phyloP scores from a whole-genome alignment of 2,888 invertebrate species.

The Saturnia japonica region DNA sequence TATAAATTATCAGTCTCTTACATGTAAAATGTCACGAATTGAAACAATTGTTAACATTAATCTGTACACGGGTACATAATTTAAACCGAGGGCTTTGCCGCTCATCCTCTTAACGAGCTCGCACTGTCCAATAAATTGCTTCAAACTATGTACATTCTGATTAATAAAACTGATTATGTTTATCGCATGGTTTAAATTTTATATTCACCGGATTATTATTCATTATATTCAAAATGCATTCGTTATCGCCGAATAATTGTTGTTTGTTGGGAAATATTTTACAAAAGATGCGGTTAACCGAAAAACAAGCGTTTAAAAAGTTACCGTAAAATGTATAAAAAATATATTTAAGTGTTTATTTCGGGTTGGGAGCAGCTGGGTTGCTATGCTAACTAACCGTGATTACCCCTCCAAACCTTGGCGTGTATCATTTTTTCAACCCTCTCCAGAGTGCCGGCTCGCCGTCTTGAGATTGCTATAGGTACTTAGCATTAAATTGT shows the following conservation, averaged over 20 bases:
- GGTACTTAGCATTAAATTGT: conserved; percentile 77
- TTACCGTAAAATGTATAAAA: background rate
- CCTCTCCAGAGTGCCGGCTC: conserved; percentile 62
- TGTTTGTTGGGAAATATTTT: conserved; percentile 32
- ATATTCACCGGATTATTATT: conserved; percentile 53
- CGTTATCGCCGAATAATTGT: conserved; percentile 32
- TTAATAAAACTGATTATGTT: conserved; percentile 69
- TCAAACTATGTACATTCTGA: conserved; percentile 63
- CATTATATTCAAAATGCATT: conserved; percentile 52
- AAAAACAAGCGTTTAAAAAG: background rate
- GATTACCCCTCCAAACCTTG: conserved; percentile 54
- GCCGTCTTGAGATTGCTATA: conserved; percentile 73
- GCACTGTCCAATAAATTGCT: conserved; percentile 68
- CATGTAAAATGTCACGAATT: conserved; percentile 37
- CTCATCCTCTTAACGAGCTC: conserved; percentile 70
- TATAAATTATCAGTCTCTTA: conserved; percentile 7
- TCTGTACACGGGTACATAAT: conserved; percentile 58
- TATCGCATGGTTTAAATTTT: conserved; percentile 58
- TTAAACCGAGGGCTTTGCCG: conserved; percentile 61
- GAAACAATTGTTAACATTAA: conserved; percentile 53
- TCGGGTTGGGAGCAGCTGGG: conserved; percentile 65
- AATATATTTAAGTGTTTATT: conserved; percentile 53
- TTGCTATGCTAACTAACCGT: conserved; percentile 70
- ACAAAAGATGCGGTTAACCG: background rate
- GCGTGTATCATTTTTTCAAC: conserved; percentile 76